Base-by-base conservation (phyloP, 2,888 invertebrate species). In the Brachypalpus laphriformis region DNA sequence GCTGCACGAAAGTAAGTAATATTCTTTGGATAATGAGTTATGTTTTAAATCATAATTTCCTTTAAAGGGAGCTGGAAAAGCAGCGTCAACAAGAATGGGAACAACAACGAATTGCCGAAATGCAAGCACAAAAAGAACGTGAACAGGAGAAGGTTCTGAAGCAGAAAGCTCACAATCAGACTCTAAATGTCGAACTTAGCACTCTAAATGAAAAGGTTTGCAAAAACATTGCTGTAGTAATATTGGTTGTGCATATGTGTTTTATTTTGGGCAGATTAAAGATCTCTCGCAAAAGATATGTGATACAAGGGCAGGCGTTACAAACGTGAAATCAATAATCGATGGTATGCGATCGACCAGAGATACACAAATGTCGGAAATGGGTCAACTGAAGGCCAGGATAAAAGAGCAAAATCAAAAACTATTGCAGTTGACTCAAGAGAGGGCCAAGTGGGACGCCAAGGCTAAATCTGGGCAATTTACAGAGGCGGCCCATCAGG, bases 71-170 rank as follows among this genome's bases (percentile, higher is more conserved):
- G 93, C 96, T 98, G 95, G 98, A 99, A 89, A 94, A 98, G 61
- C 98, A 98, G 89, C 94, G 99, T 57, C 98, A 98, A 90, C 93
- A 97, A 71, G 99, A 99, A 91, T 98, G 98, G 97, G 99, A 99
- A 92, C 97, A 97, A 89, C 98, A 98, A 90, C 95, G 94, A 87
- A 94, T 95, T 22, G 95, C 96, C 59, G 98, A 99, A 90, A 93
- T 99, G 87, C 96, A 98, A 92, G 94, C 96, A 11, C 95, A 97
- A 90, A 94, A 97, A 8, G 96, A 97, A 59, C 95, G 96, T 87
- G 97, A 98, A 90, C 97, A 98, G 90, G 96, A 96, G 89, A 95
- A 95, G 88, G 96, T 98, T 0, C 92, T 97, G 0, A 95, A 96
- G 89, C 93, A 98, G 25, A 98, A 98, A 91, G 97, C 97, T 1